Evolutionary conservation across 2,888 invertebrate species (phyloP).

Genomic region (Oscheius sp.): DNA sequence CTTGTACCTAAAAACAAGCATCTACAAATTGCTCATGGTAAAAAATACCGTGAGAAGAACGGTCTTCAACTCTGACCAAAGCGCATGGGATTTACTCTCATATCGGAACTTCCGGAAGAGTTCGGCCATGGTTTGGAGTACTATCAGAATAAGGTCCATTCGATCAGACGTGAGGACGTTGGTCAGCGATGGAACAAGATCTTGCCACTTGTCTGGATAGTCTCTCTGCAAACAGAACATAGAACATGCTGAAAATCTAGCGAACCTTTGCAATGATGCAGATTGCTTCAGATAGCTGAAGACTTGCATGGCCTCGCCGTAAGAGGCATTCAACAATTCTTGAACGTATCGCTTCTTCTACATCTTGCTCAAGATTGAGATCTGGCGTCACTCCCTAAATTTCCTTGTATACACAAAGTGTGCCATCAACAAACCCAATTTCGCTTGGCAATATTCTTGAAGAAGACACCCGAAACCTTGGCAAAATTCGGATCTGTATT

Average conservation of each 20-base stretch:
- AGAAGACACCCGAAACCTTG: constrained; percentile 89
- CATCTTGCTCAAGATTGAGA: constrained; percentile 50
- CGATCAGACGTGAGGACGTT: constrained; percentile 80
- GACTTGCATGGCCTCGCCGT: constrained; percentile 89
- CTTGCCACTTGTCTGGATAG: constrained; percentile 96
- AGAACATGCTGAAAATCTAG: background rate
- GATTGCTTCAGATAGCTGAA: constrained; percentile 80
- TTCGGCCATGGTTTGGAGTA: constrained; percentile 93
- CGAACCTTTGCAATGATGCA: constrained; percentile 71
- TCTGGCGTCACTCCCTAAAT: constrained; percentile 56
- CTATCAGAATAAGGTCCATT: constrained; percentile 92
- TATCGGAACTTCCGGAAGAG: constrained; percentile 88
- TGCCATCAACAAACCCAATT: constrained; percentile 82
- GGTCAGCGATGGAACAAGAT: constrained; percentile 91
- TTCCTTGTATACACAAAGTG: no score
- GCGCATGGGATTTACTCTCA: constrained; percentile 91
- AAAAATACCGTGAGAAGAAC: constrained; percentile 47
- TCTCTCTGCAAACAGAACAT: constrained; percentile 80
- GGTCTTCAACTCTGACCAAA: constrained; percentile 93
- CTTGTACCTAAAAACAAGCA: constrained; percentile 80
- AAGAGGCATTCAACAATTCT: constrained; percentile 86
- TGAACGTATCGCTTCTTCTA: constrained; percentile 76
- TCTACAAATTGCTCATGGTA: no score
- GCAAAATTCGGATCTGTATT: constrained; percentile 83
- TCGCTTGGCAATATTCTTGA: constrained; percentile 95